These are phyloP conservation scores for Meloidogyne floridensis DNA, from an alignment of 1,140 invertebrate genomes.

Conservation along the genomic window DNA sequence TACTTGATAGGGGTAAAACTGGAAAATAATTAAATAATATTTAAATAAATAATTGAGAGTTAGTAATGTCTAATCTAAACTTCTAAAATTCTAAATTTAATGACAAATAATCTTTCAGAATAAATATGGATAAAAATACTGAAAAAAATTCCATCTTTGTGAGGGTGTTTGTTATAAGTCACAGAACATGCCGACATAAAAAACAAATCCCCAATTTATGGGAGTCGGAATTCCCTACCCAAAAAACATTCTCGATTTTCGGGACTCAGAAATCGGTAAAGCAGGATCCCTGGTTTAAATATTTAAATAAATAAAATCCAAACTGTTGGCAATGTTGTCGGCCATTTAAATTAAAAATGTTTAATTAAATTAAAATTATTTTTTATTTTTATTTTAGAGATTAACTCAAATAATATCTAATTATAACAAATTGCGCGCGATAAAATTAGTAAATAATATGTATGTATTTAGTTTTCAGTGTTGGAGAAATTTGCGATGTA, in stretches of 20 bases:
- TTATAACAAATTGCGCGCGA: background rate
- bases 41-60: background rate
- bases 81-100: too few relatives aligned
- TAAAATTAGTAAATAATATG: background rate
- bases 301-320: background rate
- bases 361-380: background rate
- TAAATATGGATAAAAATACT: too few relatives aligned
- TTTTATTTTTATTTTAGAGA: background rate
- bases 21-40: background rate
- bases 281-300: too few relatives aligned
- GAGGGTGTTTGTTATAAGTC: too few relatives aligned
- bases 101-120: background rate
- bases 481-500: background rate
- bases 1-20: conserved; percentile 16
- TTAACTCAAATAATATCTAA: background rate
- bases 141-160: too few relatives aligned
- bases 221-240: too few relatives aligned
- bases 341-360: conserved; percentile 2
- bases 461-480: background rate
- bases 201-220: too few relatives aligned
- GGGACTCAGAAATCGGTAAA: too few relatives aligned
- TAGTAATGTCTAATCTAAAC: too few relatives aligned
- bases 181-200: too few relatives aligned
- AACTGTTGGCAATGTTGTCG: background rate
- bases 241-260: too few relatives aligned